Evolutionary conservation across 2,888 invertebrate species (phyloP).

Genomic region (Allolobophora icterica): DNA sequence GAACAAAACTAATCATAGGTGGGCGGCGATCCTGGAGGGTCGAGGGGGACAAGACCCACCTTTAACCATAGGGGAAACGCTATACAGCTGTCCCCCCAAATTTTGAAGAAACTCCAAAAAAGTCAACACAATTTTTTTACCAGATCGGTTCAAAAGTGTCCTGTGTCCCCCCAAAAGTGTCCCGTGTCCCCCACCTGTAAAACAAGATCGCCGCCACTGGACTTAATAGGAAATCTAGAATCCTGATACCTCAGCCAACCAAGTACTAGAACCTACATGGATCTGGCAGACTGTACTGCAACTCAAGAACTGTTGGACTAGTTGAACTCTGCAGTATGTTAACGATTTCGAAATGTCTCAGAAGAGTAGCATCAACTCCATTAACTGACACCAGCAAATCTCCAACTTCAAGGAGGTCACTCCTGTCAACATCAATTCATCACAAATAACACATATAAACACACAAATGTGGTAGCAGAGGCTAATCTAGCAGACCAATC

Average conservation of each 20-base stretch:
- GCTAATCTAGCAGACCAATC: not conserved
- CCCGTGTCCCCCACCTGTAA: no score
- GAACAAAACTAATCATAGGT: no score
- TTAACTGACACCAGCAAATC: constrained; percentile 83
- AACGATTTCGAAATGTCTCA: constrained; percentile 80
- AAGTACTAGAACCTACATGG: constrained; percentile 71
- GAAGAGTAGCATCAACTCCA: constrained; percentile 77
- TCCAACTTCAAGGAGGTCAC: constrained; percentile 80
- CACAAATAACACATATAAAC: not conserved
- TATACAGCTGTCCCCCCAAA: no score
- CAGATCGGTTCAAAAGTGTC: no score
- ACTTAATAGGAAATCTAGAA: not conserved
- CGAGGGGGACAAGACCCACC: no score
- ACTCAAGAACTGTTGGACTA: constrained; percentile 78
- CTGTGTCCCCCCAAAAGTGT: no score
- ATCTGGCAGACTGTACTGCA: constrained; percentile 83
- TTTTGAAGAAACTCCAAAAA: no score
- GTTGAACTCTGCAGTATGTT: constrained; percentile 78
- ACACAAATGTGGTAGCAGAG: not conserved
- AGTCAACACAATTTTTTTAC: no score
- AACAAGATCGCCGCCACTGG: no score
- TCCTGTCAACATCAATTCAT: constrained; percentile 62
- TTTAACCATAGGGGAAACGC: no score
- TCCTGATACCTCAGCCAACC: not conserved
- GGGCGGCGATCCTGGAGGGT: no score